Base-by-base conservation (phyloP, 2,797 vertebrate genomes). In the Thalassophryne amazonica region DNA sequence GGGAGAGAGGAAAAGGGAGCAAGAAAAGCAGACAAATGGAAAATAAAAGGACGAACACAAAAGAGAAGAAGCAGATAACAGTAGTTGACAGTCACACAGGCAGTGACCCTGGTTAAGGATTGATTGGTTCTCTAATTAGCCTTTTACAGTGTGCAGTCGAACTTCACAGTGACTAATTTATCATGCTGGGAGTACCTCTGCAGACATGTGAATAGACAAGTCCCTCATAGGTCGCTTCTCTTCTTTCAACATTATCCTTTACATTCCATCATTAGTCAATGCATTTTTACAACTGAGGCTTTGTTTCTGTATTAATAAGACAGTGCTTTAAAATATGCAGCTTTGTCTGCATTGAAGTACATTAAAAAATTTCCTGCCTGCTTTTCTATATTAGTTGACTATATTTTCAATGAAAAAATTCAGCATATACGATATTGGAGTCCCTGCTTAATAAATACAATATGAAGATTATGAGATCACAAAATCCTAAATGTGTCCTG, bases 51-150 rank as follows among this genome's bases (percentile, higher is more conserved):
- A 65, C 50, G 38, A 66, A 70, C 46, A 37, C 33, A 41, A 22
- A 56, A 71, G 48, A 16, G 69, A 53, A 67, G 42, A 32, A 65
- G 57, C 74, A 21, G 35, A 49, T 69, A 83, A 84, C 59, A 62
- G 62, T 60, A 49, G 61, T 22, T 68, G 78, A 81, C 76, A 85
- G 76, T 73, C 73, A 69, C 60, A 81, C 34, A 61, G 74, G 73
- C 78, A 64, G 85, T 19, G 15, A 72, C 62, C 64, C 60, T 64
- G 42, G 64, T 60, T 61, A 61, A 76, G 51, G 66, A 87, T 76
- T 81, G 84, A 89, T 86, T 76, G 73, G 74, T 78, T 78, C 76
- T 77, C 63, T 87, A 86, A 90, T 89, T 87, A 84, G 69, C 63
- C 69, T 76, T 73, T 82, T 84, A 63, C 71, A 76, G 55, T 42